A percentile compares a stretch with the other conserved stretches of the same genome.
These are phyloP conservation scores for Miniopterus natalensis DNA, from an alignment of 2,113 vertebrate species.

Conservation along the genomic window DNA sequence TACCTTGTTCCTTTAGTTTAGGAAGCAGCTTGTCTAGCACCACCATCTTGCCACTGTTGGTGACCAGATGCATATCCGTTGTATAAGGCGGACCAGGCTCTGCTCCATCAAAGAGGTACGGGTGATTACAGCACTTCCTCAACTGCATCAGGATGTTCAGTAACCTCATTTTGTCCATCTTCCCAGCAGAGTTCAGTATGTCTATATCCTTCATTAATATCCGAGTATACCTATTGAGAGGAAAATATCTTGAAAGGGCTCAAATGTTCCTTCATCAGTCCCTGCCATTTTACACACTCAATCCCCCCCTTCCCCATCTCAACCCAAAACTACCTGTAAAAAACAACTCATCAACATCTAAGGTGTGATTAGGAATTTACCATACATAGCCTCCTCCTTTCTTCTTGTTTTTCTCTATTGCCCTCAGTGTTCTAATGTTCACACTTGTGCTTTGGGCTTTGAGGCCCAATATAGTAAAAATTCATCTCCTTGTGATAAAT, in stretches of 20 bases:
- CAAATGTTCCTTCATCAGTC: neutral
- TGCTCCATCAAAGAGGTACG: slow-evolving; percentile 97
- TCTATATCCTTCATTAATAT: slow-evolving; percentile 99
- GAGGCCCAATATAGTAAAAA: neutral
- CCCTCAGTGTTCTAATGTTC: neutral
- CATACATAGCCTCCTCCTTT: neutral
- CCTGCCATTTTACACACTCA: neutral
- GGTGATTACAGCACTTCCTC: slow-evolving; percentile 98
- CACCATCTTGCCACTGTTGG: slow-evolving; percentile 98
- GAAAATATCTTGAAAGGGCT: slow-evolving; percentile 9
- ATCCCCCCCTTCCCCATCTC: neutral
- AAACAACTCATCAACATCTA: neutral
- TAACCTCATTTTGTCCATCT: slow-evolving; percentile 98
- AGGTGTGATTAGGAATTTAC: neutral
- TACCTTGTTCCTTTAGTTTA: slow-evolving; percentile 96
- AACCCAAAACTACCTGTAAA: neutral
- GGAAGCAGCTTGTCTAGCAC: slow-evolving; percentile 97
- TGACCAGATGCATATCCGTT: slow-evolving; percentile 97
- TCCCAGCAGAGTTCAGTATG: slow-evolving; percentile 97
- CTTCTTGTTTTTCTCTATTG: neutral
- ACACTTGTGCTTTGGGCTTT: neutral
- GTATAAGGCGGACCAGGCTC: slow-evolving; percentile 98
- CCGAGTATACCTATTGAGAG: slow-evolving; percentile 94
- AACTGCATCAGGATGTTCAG: slow-evolving; percentile 98
- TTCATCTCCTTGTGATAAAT: neutral